Evolutionary conservation across 2,797 vertebrate species (phyloP).

Genomic region (Simalia tracyae): DNA sequence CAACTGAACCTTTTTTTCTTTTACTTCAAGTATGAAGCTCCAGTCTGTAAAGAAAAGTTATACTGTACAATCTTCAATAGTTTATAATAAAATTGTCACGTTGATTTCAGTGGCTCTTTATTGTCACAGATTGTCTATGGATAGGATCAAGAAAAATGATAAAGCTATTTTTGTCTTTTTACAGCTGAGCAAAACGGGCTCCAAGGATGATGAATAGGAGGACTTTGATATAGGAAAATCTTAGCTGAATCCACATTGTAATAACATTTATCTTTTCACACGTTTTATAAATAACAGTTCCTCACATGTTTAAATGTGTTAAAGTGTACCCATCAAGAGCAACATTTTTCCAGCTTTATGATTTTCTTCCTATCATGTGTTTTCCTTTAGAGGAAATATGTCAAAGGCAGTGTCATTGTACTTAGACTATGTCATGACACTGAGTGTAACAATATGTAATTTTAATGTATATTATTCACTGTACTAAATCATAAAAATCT

Average conservation of each 20-base stretch:
- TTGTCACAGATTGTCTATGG: not conserved
- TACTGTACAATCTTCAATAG: not conserved
- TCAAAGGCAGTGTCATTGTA: conserved; percentile 37
- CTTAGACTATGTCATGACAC: conserved; percentile 31
- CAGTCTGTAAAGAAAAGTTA: not conserved
- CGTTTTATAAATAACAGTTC: conserved; percentile 73
- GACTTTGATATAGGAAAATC: conserved; percentile 61
- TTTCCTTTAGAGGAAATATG: conserved; percentile 73
- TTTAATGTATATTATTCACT: conserved; percentile 60
- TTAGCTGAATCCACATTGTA: conserved; percentile 59
- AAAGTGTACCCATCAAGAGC: conserved; percentile 52
- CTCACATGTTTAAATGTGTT: conserved; percentile 59
- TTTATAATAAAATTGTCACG: not conserved
- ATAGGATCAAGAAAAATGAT: not conserved
- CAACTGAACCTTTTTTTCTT: not conserved
- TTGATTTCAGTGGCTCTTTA: not conserved
- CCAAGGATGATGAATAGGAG: conserved; percentile 87
- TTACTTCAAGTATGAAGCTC: not conserved
- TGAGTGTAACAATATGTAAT: conserved; percentile 43
- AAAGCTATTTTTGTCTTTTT: conserved; percentile 67
- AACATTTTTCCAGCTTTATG: conserved; percentile 45
- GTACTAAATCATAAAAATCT: conserved; percentile 48
- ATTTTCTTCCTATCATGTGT: conserved; percentile 57
- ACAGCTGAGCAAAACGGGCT: conserved; percentile 94
- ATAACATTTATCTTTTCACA: conserved; percentile 58